These are phyloP conservation scores for Dolichotis patagonum DNA, from an alignment of 2,113 vertebrate genomes.

Conservation along the genomic window DNA sequence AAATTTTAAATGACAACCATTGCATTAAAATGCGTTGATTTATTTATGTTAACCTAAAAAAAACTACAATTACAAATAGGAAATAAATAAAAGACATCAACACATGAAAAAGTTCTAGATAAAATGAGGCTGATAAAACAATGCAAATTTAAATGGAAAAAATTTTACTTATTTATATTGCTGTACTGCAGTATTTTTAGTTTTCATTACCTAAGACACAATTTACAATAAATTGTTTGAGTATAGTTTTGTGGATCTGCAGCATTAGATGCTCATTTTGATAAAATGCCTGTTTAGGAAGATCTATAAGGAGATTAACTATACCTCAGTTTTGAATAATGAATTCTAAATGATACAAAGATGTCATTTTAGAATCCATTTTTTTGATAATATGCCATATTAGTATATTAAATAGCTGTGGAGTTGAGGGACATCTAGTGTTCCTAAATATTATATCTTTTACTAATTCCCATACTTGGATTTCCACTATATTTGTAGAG, in stretches of 20 bases:
- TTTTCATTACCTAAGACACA: not conserved
- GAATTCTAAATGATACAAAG: conserved; percentile 25
- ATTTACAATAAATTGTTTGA: not conserved
- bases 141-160: conserved; percentile 57
- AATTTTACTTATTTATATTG: not conserved
- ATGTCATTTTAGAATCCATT: conserved; percentile 1
- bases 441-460: conserved; percentile 76
- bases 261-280: not conserved
- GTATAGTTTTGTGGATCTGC: not conserved
- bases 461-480: conserved; percentile 8
- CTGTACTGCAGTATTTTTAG: not conserved
- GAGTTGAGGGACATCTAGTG: conserved; percentile 85
- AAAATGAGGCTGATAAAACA: conserved; percentile 62
- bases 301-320: not conserved
- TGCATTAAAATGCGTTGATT: conserved; percentile 55
- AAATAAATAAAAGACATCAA: conserved; percentile 71
- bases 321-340: conserved; percentile 53
- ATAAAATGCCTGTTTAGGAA: not conserved
- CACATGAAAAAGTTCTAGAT: conserved; percentile 64
- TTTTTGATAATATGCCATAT: conserved; percentile 31
- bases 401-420: conserved; percentile 72
- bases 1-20: conserved; percentile 12
- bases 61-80: conserved; percentile 64
- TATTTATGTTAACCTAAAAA: conserved; percentile 45
- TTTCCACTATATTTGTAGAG: not conserved